A percentile compares a stretch with the other conserved stretches of the same genome.
These are phyloP conservation scores for Phenacoccus solenopsis DNA, from an alignment of 1,140 invertebrate genomes.

Conservation along the genomic window DNA sequence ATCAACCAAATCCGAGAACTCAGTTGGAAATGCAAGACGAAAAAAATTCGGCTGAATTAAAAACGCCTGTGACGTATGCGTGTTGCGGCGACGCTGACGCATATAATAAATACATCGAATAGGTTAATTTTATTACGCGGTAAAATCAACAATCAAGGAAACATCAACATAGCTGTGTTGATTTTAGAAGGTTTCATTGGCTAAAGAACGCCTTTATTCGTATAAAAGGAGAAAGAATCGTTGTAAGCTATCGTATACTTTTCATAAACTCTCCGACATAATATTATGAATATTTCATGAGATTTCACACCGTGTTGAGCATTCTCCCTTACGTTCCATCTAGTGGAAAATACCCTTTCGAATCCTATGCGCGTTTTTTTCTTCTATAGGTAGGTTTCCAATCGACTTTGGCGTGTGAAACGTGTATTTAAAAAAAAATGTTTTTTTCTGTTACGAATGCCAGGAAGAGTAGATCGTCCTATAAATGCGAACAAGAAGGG, in stretches of 20 bases:
- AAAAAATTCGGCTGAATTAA: too few species aligned
- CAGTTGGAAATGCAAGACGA: too few species aligned
- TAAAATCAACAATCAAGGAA: background rate
- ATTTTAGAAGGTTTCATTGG: background rate
- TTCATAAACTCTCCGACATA: background rate
- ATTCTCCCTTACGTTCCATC: background rate
- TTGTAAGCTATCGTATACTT: background rate
- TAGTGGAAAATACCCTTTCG: background rate
- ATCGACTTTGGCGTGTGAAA: too few species aligned
- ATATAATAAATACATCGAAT: background rate
- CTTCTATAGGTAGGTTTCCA: too few species aligned
- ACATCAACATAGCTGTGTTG: background rate
- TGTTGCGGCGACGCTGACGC: too few species aligned
- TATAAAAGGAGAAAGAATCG: background rate
- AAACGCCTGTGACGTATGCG: too few species aligned
- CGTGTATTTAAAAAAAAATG: too few species aligned
- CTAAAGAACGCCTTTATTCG: background rate
- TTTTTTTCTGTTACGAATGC: too few species aligned
- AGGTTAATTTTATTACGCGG: background rate
- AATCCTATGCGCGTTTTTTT: too few species aligned
- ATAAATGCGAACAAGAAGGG: too few species aligned
- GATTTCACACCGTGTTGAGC: background rate
- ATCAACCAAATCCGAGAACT: too few species aligned
- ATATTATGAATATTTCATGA: conserved; percentile 3
- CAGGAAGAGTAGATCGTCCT: too few species aligned